These are phyloP conservation scores for Sycobia sp. DNA, from an alignment of 1,140 invertebrate genomes.

Conservation along the genomic window DNA sequence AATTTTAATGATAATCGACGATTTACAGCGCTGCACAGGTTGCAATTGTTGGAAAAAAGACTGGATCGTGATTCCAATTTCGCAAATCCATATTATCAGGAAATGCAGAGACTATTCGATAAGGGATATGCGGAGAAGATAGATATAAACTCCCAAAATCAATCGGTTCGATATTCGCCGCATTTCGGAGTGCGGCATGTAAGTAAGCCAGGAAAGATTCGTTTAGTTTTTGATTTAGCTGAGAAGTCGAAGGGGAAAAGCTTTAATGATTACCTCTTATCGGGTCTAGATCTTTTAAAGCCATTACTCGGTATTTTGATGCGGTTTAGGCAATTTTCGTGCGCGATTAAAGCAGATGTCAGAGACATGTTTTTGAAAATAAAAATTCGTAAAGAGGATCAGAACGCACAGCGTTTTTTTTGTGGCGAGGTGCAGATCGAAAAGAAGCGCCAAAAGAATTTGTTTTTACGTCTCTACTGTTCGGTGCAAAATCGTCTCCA, in stretches of 20 bases:
- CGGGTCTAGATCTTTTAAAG: neutral
- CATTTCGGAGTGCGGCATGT: too few species aligned
- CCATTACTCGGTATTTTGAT: neutral
- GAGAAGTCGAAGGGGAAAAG: neutral
- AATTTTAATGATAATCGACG: too few species aligned
- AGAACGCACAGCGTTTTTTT: slow-evolving; percentile 41
- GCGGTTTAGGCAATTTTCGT: neutral
- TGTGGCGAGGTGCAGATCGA: slow-evolving; percentile 33
- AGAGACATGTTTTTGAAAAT: slow-evolving; percentile 50
- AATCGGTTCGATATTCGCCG: too few species aligned
- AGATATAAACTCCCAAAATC: too few species aligned
- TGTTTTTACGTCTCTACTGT: slow-evolving; percentile 46
- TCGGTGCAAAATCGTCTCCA: slow-evolving; percentile 47
- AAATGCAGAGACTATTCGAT: too few species aligned
- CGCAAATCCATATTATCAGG: too few species aligned
- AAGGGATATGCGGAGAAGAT: too few species aligned
- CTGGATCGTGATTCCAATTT: too few species aligned
- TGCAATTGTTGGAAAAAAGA: too few species aligned
- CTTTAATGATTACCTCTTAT: neutral
- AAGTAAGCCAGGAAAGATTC: too few species aligned
- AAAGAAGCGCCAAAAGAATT: slow-evolving; percentile 23
- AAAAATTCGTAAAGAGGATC: slow-evolving; percentile 40
- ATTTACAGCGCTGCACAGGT: too few species aligned
- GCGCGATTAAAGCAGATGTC: slow-evolving; percentile 39
- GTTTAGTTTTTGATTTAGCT: slow-evolving; percentile 3